Evolutionary conservation across 35 echinoderm and acorn worm genomes (phyloP).

Genomic region (Amphiura filiformis): DNA sequence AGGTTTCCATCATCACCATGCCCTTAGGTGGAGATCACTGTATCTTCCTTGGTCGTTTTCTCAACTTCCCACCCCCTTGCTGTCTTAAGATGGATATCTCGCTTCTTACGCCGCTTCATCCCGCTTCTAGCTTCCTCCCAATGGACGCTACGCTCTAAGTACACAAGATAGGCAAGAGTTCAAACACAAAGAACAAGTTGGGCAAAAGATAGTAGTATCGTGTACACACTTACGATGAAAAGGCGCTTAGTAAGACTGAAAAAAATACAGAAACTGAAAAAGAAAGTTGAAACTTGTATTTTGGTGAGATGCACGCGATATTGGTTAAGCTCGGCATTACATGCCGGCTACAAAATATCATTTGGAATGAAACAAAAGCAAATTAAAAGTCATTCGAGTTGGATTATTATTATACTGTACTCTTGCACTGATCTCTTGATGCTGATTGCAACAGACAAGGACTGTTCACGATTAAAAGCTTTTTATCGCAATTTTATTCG

Average conservation of each 20-base stretch:
- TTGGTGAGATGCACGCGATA: neutral
- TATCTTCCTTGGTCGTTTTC: neutral
- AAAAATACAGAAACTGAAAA: neutral
- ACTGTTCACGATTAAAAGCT: neutral
- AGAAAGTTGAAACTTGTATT: slow-evolving; percentile 10
- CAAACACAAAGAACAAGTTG: neutral
- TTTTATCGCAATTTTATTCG: neutral
- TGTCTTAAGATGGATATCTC: slow-evolving; percentile 3
- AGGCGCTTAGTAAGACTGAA: neutral
- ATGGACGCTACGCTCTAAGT: neutral
- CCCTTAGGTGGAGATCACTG: neutral
- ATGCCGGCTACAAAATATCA: neutral
- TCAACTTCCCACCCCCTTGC: slow-evolving; percentile 12
- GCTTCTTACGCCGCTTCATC: neutral
- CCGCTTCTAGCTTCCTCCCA: slow-evolving; percentile 1
- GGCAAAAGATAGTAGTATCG: neutral
- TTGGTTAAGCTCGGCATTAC: neutral
- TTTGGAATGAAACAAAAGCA: neutral
- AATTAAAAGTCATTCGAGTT: neutral
- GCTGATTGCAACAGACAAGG: neutral
- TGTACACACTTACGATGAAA: neutral
- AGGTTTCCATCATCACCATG: neutral
- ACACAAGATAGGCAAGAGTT: neutral
- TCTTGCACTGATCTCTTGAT: neutral
- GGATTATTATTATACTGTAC: neutral